A percentile compares a stretch with the other conserved stretches of the same genome.
Conservation (phyloP, 2,797 vertebrate genomes). For the Sciurus carolinensis region DNA sequence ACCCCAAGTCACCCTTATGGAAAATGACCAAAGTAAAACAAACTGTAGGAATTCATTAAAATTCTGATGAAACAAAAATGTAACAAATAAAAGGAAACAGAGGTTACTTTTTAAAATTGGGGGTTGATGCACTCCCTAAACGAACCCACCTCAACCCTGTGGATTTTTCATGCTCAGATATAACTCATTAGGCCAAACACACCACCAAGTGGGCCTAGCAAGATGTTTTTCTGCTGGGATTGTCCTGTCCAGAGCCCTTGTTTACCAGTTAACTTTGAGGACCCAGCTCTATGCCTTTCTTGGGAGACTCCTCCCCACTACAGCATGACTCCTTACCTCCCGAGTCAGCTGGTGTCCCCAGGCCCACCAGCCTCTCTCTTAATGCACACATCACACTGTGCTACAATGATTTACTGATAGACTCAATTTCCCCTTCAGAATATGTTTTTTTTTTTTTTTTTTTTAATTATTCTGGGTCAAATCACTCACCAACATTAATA, state of each 20-base stretch:
- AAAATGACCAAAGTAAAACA: neutral
- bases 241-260: neutral
- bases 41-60: conserved; percentile 16
- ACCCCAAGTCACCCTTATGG: neutral
- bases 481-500: neutral
- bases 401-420: neutral
- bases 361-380: too few relatives aligned
- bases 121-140: neutral
- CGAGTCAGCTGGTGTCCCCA: neutral
- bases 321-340: neutral
- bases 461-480: neutral
- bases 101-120: neutral
- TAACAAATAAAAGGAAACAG: neutral
- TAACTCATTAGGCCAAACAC: neutral
- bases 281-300: neutral
- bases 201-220: neutral
- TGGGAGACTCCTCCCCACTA: neutral
- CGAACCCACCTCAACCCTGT: too few relatives aligned
- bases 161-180: neutral
- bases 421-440: neutral
- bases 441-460: neutral
- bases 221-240: neutral
- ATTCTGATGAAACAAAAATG: neutral
- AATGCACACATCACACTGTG: neutral
- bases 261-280: neutral